Percentiles rank a stretch among this genome's conserved stretches.
phyloP scores from a whole-genome alignment of 2,888 invertebrate species.

The Harmothoe impar region DNA sequence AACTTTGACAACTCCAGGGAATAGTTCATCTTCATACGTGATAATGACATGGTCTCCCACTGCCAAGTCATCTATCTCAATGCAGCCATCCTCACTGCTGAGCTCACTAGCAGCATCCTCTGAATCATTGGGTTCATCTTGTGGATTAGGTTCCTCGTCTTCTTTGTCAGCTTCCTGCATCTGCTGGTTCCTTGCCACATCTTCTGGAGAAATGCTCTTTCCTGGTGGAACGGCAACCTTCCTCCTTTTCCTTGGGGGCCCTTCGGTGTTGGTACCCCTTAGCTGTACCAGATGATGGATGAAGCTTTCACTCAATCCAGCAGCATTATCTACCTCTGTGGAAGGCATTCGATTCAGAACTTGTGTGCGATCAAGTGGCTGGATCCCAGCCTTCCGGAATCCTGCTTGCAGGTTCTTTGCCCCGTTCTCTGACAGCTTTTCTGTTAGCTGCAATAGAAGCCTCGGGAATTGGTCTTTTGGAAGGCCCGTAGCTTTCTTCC shows the following conservation, averaged over 20 bases:
- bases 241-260: neutral
- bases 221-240: constrained; percentile 16
- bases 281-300: neutral
- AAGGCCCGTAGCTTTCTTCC: neutral
- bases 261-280: neutral
- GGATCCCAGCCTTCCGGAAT: constrained; percentile 32
- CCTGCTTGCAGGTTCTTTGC: neutral
- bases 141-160: neutral
- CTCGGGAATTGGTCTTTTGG: constrained; percentile 31
- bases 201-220: neutral
- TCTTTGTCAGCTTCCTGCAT: neutral
- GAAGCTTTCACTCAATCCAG: neutral
- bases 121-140: neutral
- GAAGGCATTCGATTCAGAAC: neutral
- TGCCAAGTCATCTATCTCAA: neutral
- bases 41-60: constrained; percentile 36
- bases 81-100: neutral
- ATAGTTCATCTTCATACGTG: constrained; percentile 40
- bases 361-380: neutral
- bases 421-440: neutral
- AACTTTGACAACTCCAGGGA: neutral
- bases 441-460: constrained; percentile 7
- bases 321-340: neutral
- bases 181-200: too few species aligned
- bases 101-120: neutral